phyloP scores from a whole-genome alignment of 2,113 vertebrate species.

The Oreochromis aureus region DNA sequence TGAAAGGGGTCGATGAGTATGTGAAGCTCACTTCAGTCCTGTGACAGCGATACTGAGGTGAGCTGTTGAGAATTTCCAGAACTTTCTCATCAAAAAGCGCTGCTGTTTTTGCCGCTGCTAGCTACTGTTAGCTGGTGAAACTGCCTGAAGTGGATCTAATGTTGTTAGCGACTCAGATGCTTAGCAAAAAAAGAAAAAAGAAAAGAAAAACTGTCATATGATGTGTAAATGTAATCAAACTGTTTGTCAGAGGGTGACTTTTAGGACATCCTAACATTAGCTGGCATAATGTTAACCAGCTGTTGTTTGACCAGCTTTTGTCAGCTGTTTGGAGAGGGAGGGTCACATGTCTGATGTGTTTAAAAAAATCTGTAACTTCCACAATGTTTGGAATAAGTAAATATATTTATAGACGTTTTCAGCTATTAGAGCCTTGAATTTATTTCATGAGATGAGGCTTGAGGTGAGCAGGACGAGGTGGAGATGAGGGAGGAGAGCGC shows the following conservation, averaged over 20 bases:
- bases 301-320: not conserved
- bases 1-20: not conserved
- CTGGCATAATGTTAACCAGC: not conserved
- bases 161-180: not conserved
- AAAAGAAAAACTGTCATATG: not conserved
- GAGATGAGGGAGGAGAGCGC: not conserved
- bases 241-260: not conserved
- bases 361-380: not conserved
- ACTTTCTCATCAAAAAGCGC: not conserved
- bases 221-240: not conserved
- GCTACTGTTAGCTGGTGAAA: not conserved
- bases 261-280: not conserved
- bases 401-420: not conserved
- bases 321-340: not conserved
- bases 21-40: not conserved
- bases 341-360: not conserved
- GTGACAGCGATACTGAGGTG: not conserved
- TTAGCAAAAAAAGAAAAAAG: not conserved
- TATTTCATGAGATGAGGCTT: not conserved
- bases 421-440: not conserved
- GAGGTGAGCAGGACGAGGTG: not conserved
- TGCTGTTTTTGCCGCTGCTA: not conserved
- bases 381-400: not conserved
- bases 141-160: not conserved
- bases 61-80: not conserved